These are phyloP conservation scores for Phymastichus coffea DNA, from an alignment of 1,140 invertebrate species.

Conservation along the genomic window DNA sequence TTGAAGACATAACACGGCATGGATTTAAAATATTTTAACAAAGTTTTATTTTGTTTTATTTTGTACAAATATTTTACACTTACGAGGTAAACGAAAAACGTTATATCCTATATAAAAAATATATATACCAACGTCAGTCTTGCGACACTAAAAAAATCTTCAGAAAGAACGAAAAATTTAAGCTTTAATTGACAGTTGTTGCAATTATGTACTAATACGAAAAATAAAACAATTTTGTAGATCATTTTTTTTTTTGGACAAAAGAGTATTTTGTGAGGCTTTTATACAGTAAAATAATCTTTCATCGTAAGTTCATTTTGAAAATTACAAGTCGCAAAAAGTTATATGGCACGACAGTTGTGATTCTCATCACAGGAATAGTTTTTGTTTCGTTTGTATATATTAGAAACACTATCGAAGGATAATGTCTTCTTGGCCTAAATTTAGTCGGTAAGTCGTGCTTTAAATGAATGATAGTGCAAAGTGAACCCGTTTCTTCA, in stretches of 20 bases:
- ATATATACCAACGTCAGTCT: slow-evolving; percentile 48
- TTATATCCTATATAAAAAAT: slow-evolving; percentile 45
- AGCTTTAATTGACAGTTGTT: slow-evolving; percentile 20
- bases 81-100: slow-evolving; percentile 33
- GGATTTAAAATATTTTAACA: slow-evolving; percentile 38
- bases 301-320: not conserved
- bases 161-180: slow-evolving; percentile 16
- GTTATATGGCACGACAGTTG: slow-evolving; percentile 25
- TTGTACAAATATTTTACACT: slow-evolving; percentile 48
- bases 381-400: not conserved
- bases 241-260: no score
- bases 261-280: no score
- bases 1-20: not conserved
- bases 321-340: not conserved
- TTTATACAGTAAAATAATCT: no score
- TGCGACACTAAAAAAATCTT: slow-evolving; percentile 42
- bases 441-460: not conserved
- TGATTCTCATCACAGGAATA: slow-evolving; percentile 25
- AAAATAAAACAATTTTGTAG: no score
- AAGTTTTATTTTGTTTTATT: slow-evolving; percentile 42
- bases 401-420: no score
- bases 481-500: not conserved
- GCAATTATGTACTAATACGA: no score
- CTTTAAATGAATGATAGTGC: not conserved
- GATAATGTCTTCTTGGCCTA: no score